Base-by-base conservation (phyloP, 2,113 vertebrate species). In the Chamaetylas fuelleborni region DNA sequence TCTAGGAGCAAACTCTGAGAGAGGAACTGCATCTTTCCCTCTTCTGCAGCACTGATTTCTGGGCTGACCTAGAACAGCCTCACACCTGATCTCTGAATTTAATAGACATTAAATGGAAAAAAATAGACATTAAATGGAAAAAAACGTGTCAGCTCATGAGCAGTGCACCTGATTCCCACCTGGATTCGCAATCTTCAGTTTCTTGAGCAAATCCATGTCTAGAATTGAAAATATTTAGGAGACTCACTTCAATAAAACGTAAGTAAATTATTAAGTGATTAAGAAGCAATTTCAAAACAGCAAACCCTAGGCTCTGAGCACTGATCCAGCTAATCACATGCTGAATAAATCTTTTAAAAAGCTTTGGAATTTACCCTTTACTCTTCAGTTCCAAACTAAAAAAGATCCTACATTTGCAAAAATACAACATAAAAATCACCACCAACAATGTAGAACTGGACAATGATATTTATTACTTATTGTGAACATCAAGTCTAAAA, bases 341-440 rank as follows among this genome's bases (percentile, higher is more conserved):
- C 50, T 77, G 58, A 94, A 62, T 85, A 93, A 91, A 90, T 69
- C 16, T 90, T 92, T 79, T 48, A 0, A 70, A 92, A 92, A 76
- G 62, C 62, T 87, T 77, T 82, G 61, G 70, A 96, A 92, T 88
- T 69, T 61, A 81, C 57, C n/a, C 36, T 57, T 71, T 92, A 77
- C 50, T 90, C 33, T 62, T 86, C 47, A 80, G 38, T 65, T 85
- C 38, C 36, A 82, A 89, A 85, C 17, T 34, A 20, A 66, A 8
- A 57, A 78, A 79, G 19, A 69, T 54, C 66, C 61, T 76, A 38
- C 20, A 70, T 82, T 60, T 73, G 15, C 36, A 88, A 82, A 92
- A 64, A 67, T 20, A 8, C 6, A 72, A 72, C 5, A n/a, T 9
- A 73, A 88, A 90, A 92, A 62, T 57, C 25, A 43, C 31, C 38